phyloP scores from a whole-genome alignment of 2,113 vertebrate species.

The Nannobrachium achirus region DNA sequence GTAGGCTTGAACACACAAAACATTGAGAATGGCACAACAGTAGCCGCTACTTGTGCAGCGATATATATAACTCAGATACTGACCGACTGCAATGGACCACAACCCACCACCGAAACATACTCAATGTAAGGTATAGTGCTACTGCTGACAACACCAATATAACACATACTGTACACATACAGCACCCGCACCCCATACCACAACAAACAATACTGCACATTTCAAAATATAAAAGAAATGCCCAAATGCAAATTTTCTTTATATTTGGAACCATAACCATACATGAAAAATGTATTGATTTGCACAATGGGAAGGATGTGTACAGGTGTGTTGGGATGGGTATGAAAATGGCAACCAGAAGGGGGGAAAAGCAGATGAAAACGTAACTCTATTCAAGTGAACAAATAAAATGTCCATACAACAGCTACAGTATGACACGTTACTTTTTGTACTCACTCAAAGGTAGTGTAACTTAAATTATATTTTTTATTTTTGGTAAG shows the following conservation, averaged over 20 bases:
- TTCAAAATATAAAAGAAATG: constrained; percentile 1
- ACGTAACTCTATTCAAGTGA: no score
- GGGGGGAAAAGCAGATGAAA: no score
- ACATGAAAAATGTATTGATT: no score
- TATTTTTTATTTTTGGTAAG: no score
- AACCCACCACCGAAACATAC: background rate
- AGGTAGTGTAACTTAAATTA: no score
- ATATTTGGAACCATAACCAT: no score
- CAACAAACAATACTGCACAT: background rate
- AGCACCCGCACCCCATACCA: background rate
- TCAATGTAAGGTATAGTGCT: background rate
- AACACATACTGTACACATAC: background rate
- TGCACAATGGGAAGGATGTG: no score
- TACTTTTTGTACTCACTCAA: no score
- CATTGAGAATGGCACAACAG: background rate
- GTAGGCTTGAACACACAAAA: background rate
- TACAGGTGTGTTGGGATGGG: no score
- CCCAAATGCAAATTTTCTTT: background rate
- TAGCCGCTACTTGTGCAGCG: background rate
- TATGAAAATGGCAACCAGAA: no score
- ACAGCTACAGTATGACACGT: no score
- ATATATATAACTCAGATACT: background rate
- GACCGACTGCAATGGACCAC: background rate
- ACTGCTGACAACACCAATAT: background rate
- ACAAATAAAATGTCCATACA: no score